Percentiles rank a stretch among this genome's conserved stretches.
Evolutionary conservation across 1,140 invertebrate species (phyloP).

Genomic region (Leptopilina clavipes): DNA sequence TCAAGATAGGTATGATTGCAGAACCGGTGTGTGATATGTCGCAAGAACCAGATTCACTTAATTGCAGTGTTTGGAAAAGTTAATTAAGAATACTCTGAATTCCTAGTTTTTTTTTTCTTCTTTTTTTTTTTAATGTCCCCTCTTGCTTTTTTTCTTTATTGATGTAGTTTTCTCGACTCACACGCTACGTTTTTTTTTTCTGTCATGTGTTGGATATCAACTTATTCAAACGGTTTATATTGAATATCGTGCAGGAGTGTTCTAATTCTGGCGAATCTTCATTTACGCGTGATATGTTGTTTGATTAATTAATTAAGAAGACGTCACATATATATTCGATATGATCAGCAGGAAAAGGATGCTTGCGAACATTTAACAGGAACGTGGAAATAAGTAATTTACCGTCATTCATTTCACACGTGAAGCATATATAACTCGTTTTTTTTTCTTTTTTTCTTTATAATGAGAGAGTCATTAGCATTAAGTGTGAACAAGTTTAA

Average conservation of each 20-base stretch:
- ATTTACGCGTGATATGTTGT: neutral
- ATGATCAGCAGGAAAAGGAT: slow-evolving; percentile 12
- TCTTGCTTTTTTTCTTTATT: neutral
- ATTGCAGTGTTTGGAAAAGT: slow-evolving; percentile 13
- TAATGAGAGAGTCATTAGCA: slow-evolving; percentile 12
- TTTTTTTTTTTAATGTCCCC: neutral
- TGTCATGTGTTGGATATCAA: neutral
- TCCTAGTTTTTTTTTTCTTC: neutral
- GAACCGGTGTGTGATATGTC: slow-evolving; percentile 24
- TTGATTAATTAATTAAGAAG: neutral
- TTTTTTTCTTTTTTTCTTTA: neutral
- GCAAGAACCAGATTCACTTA: slow-evolving; percentile 25
- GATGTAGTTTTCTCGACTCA: neutral
- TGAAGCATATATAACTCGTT: slow-evolving; percentile 17
- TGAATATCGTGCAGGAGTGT: slow-evolving; percentile 19
- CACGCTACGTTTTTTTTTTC: slow-evolving; percentile 16
- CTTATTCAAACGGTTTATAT: slow-evolving; percentile 5
- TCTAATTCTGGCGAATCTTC: neutral
- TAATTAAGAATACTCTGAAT: slow-evolving; percentile 16
- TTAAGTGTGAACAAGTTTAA: neutral
- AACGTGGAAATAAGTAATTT: slow-evolving; percentile 29
- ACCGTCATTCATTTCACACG: slow-evolving; percentile 13
- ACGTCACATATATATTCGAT: neutral
- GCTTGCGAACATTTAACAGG: slow-evolving; percentile 3
- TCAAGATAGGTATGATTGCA: slow-evolving; percentile 4